phyloP scores from a whole-genome alignment of 92 coral and sea anemone species.

The Heteractis magnifica region DNA sequence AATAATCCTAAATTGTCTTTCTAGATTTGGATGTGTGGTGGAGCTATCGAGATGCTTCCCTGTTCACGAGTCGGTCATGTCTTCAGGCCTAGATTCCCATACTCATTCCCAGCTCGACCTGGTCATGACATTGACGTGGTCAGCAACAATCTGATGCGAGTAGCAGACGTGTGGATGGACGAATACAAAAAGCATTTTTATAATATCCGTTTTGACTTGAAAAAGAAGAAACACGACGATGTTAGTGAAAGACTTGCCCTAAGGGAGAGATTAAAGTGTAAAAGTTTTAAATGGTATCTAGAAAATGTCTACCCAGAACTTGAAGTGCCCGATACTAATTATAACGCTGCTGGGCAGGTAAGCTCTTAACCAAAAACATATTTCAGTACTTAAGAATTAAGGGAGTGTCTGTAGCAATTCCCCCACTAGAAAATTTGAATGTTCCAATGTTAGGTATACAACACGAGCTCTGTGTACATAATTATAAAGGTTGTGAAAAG shows the following conservation, averaged over 20 bases:
- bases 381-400: no score
- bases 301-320: conserved; percentile 87
- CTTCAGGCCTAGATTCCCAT: conserved; percentile 95
- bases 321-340: conserved; percentile 83
- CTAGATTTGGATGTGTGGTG: conserved; percentile 99
- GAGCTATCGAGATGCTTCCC: conserved; percentile 93
- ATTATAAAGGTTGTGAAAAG: no score
- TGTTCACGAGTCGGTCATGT: conserved; percentile 99
- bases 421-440: no score
- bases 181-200: conserved; percentile 94
- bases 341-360: conserved; percentile 90
- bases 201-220: conserved; percentile 88
- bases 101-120: conserved; percentile 95
- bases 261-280: conserved; percentile 78
- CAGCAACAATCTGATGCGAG: conserved; percentile 96
- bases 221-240: conserved; percentile 84
- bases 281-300: conserved; percentile 96
- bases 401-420: no score
- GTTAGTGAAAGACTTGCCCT: conserved; percentile 84
- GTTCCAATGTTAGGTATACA: no score
- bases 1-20: not conserved
- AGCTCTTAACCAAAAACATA: not conserved
- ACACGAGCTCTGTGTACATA: no score
- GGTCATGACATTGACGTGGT: conserved; percentile 91
- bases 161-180: conserved; percentile 99